Percentiles rank a stretch among this genome's conserved stretches.
Evolutionary conservation across 2,888 invertebrate species (phyloP).

Genomic region (Netelia inedita): DNA sequence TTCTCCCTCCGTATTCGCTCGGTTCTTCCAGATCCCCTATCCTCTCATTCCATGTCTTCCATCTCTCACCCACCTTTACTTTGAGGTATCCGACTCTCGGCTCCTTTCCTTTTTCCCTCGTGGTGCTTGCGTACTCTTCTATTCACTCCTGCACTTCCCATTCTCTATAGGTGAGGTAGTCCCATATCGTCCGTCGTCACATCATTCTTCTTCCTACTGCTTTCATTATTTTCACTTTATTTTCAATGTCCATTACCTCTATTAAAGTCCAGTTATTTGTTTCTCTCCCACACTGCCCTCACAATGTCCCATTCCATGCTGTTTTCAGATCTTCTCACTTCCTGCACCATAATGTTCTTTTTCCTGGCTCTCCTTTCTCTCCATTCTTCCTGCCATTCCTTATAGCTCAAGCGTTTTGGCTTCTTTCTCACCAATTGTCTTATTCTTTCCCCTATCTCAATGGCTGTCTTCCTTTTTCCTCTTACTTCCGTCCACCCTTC

Average conservation of each 20-base stretch:
- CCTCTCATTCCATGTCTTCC: conserved; percentile 1
- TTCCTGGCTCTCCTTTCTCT: conserved; percentile 5
- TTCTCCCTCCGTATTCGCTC: neutral
- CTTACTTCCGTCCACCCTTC: no score
- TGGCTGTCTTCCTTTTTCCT: neutral
- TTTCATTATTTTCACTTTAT: conserved; percentile 23
- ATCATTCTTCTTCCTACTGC: neutral
- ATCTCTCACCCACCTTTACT: neutral
- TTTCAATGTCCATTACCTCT: neutral
- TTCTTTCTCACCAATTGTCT: neutral
- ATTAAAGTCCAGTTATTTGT: neutral
- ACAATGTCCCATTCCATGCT: neutral
- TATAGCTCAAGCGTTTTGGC: neutral
- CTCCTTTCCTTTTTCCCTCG: no score
- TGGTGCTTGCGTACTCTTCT: no score
- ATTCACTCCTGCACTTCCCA: no score
- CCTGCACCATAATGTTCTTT: neutral
- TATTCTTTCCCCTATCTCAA: neutral
- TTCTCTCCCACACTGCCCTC: neutral
- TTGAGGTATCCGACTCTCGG: conserved; percentile 15
- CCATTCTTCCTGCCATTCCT: neutral
- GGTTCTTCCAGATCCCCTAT: neutral
- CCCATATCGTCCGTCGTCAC: neutral
- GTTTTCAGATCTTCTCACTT: neutral
- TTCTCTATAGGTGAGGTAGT: neutral